A percentile compares a stretch with the other conserved stretches of the same genome.
phyloP scores from a whole-genome alignment of 2,888 invertebrate species.

The Nephrotoma flavescens region DNA sequence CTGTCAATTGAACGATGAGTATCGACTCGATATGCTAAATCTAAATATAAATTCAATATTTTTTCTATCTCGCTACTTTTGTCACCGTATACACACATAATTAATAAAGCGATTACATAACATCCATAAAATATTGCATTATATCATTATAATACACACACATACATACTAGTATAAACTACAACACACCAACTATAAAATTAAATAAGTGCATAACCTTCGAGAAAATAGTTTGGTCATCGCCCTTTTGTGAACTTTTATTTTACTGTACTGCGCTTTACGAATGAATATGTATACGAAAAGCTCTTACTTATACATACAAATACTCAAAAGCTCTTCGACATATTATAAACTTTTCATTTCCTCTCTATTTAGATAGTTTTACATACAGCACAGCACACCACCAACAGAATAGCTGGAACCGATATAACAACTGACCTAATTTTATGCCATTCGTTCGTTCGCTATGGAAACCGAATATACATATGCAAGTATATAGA shows the following conservation, averaged over 20 bases:
- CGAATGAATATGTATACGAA: too few relatives aligned
- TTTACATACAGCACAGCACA: not conserved
- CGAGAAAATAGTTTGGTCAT: not conserved
- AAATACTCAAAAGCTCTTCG: not conserved
- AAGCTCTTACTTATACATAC: not conserved
- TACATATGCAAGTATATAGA: not conserved
- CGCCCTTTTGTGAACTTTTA: not conserved
- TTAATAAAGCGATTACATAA: not conserved
- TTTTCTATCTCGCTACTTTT: not conserved
- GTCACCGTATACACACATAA: not conserved
- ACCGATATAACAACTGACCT: not conserved
- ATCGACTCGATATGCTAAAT: not conserved
- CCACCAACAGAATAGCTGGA: not conserved
- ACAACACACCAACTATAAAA: not conserved
- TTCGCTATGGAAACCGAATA: not conserved
- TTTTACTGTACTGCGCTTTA: not conserved
- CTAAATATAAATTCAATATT: not conserved
- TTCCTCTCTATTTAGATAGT: not conserved
- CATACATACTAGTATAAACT: too few relatives aligned
- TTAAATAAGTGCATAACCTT: not conserved
- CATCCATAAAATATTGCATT: not conserved
- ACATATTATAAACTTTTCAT: not conserved
- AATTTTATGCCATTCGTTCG: not conserved
- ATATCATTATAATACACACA: not conserved
- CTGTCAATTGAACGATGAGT: not conserved